Base-by-base conservation (phyloP, 2,113 vertebrate genomes). In the Phyllostomus discolor region DNA sequence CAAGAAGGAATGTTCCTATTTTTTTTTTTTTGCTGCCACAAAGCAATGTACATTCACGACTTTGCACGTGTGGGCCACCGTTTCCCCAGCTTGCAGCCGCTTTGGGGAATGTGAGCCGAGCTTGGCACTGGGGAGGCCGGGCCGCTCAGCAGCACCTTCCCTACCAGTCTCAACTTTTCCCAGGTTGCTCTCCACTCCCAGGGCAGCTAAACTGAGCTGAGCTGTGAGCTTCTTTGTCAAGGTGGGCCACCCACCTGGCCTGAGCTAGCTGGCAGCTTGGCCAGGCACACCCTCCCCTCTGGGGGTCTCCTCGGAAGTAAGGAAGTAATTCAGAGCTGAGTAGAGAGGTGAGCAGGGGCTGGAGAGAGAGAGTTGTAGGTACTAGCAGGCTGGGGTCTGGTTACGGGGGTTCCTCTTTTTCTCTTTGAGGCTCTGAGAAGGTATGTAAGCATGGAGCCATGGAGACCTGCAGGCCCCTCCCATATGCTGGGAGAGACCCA, bases 181-280 rank as follows among this genome's bases (percentile, higher is more conserved):
- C 48, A 17, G 24, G 24, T n/a, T 35, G 35, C 48, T 87, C 3
- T 64, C 62, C 20, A 5, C 35, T 66, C 33, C 5, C 35, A 2
- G 50, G 20, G 57, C 70, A 41, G 73, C 85, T 67, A 5, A 82
- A 59, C 59, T 38, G 28, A 85, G 75, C 80, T n/a, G 57, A 88
- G 76, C 62, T 66, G 17, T 69, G 54, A 73, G 46, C 28, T 11
- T 17, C 50, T 80, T 54, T 35, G 70, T 35, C 33, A 85, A 69
- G 41, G 76, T 85, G 59, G 79, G 97, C 93, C 95, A 88, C 96
- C 96, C 92, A 92, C 84, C 57, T 75, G 92, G 90, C 88, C 88
- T 72, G 3, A 19, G 46, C 50, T 16, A 19, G 50, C 31, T 35
- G 73, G 59, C 87, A 41, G 57, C 91, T 59, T 46, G 43, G 46